Evolutionary conservation across 2,113 vertebrate genomes (phyloP), one percentile per base, ranked within the genome.

Genomic region (Engystomops pustulosus): DNA sequence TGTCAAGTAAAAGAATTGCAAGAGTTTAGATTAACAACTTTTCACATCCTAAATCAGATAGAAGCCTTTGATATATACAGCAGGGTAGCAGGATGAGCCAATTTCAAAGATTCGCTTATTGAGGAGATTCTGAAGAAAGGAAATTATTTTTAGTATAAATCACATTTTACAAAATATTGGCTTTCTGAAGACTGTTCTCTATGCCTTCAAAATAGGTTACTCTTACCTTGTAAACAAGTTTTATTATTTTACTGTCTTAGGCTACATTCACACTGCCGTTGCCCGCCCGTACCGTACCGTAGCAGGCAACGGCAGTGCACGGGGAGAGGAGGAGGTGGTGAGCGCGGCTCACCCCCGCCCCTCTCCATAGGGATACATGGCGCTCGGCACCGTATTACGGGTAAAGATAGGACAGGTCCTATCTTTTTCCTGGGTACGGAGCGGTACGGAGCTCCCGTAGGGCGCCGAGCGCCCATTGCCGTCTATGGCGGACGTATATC

Each of bases 11-110:
- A 55, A 23, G 47, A 51, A 81, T 55, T 70, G 62, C 62, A 32
- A 51, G 30, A 71, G 20, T 70, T 78, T 71, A 71, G 67, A 71
- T 45, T 71, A 75, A 76, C 60, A 30, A 75, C 74, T 65, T 76
- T 76, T 76, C 53, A 49, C n/a, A 83, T 51, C 10, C 41, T 67
- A 67, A 49, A 67, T 76, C 58, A 45, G 18, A 75, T 25, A 83
- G 38, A 67, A 32, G 45, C 1, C 45, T 70, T n/a, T 53, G 44
- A 81, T 71, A 51, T 81, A 41, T 71, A 70, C n/a, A 18, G 17
- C 27, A 27, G 58, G 41, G 38, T 45, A 25, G 55, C 55, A 79
- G 38, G 41, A 80, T 45, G 58, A 67, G 58, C n/a, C 27, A 6
- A 69, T 38, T 70, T 69, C 65, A 34, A 81, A 53, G 30, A 38